phyloP scores from a whole-genome alignment of 2,797 vertebrate species.

The Liasis olivaceus region DNA sequence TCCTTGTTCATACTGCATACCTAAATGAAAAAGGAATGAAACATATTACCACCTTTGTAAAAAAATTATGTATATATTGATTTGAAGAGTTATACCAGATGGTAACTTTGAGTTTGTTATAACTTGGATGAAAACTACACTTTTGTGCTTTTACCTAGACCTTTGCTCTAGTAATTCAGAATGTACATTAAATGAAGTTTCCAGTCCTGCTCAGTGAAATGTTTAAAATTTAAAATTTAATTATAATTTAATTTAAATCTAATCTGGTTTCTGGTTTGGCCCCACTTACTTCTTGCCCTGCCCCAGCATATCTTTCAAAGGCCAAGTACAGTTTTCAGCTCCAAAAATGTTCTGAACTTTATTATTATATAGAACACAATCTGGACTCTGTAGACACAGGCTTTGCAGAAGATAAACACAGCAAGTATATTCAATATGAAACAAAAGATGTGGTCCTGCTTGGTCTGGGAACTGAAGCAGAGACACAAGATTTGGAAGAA shows the following conservation, averaged over 20 bases:
- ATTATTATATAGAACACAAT: background rate
- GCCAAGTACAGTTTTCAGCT: background rate
- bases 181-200: background rate
- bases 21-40: background rate
- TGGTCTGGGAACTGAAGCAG: background rate
- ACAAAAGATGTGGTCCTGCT: background rate
- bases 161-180: background rate
- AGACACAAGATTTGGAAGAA: background rate
- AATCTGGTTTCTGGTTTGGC: background rate
- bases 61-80: background rate
- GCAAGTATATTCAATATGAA: background rate
- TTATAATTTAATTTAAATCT: background rate
- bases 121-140: background rate
- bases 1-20: background rate
- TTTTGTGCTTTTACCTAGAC: background rate
- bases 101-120: background rate
- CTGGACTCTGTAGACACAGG: background rate
- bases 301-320: background rate
- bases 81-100: background rate
- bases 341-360: background rate
- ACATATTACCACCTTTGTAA: background rate
- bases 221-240: background rate
- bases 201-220: background rate
- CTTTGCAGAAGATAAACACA: background rate
- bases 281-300: background rate